These are phyloP conservation scores for Myiozetetes cayanensis DNA, from an alignment of 2,113 vertebrate genomes.

Conservation along the genomic window DNA sequence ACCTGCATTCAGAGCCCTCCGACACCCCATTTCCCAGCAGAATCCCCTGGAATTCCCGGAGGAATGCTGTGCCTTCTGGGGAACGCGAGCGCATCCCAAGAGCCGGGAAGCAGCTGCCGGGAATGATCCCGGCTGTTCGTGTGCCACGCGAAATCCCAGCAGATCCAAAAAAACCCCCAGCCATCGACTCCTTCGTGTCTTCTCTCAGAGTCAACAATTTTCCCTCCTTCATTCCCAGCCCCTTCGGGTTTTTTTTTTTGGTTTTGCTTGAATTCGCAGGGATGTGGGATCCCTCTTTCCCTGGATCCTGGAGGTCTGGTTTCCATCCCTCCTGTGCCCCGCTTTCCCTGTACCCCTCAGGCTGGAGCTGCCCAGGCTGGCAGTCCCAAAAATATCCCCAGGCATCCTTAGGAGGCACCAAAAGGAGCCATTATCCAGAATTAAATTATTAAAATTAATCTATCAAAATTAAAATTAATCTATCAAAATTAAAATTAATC, in stretches of 20 bases:
- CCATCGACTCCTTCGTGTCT: background rate
- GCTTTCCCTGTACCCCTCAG: fast-evolving
- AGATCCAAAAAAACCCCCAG: background rate
- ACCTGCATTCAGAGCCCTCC: background rate
- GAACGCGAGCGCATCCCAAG: background rate
- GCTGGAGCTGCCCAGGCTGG: fast-evolving
- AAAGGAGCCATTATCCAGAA: background rate
- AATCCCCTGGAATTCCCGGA: background rate
- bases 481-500: background rate
- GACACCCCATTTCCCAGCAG: background rate
- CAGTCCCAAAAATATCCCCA: background rate
- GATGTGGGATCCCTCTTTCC: background rate
- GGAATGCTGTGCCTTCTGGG: too few relatives aligned
- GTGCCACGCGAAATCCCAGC: background rate
- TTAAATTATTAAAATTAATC: background rate
- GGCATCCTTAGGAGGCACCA: fast-evolving
- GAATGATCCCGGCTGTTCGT: fast-evolving
- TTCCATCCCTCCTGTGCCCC: fast-evolving
- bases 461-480: background rate
- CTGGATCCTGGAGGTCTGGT: fast-evolving
- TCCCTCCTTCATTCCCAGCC: background rate
- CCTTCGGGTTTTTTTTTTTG: background rate
- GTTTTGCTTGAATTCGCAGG: background rate
- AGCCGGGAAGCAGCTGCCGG: fast-evolving
- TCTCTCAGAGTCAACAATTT: fast-evolving